phyloP scores from a whole-genome alignment of 2,888 invertebrate genomes.

The Uropetala carovei region DNA sequence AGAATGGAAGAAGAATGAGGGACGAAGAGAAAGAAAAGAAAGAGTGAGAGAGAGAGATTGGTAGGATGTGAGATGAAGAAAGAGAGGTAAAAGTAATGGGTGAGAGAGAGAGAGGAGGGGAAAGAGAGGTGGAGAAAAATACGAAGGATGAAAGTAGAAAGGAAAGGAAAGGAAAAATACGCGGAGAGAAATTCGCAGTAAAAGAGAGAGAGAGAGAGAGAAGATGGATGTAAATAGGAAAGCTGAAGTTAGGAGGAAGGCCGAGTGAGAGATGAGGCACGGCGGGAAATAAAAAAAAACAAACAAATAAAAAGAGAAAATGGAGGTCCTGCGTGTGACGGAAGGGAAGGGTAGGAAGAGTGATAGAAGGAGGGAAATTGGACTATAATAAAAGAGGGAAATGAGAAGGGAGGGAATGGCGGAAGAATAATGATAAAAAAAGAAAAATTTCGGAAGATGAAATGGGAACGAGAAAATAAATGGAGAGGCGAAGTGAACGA shows the following conservation, averaged over 20 bases:
- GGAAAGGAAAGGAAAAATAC: background rate
- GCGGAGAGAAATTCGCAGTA: background rate
- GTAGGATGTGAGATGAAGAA: background rate
- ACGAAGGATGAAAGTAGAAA: background rate
- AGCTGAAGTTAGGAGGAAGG: background rate
- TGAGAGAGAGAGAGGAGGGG: background rate
- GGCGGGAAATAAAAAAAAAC: background rate
- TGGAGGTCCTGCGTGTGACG: too few species aligned
- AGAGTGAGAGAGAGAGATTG: background rate
- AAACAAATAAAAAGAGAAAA: background rate
- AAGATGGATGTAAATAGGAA: background rate
- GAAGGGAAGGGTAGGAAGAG: background rate
- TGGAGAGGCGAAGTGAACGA: background rate
- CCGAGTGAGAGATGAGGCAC: background rate
- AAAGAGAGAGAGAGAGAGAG: background rate
- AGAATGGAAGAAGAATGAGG: background rate
- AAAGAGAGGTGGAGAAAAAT: background rate
- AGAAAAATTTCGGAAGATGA: too few species aligned
- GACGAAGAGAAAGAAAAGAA: background rate
- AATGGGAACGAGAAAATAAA: background rate
- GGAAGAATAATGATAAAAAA: background rate
- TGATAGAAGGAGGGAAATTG: background rate
- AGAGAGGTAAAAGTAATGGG: too few species aligned
- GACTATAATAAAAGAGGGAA: background rate
- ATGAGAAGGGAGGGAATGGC: background rate